A percentile compares a stretch with the other conserved stretches of the same genome.
These are phyloP conservation scores for Drosophila triauraria DNA, from an alignment of 1,140 invertebrate species.

Conservation along the genomic window DNA sequence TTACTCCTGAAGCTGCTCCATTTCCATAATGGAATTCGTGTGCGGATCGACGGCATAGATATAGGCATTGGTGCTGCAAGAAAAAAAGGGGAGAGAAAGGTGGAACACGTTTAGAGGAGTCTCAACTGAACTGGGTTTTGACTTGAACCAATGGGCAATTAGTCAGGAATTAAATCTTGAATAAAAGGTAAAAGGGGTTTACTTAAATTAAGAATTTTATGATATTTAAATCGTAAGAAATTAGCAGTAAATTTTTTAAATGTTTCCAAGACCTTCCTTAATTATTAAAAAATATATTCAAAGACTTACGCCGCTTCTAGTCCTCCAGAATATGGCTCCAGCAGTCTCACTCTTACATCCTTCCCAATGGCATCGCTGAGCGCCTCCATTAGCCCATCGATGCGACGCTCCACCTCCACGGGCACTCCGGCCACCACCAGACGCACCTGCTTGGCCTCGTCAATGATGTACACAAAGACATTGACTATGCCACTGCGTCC, in stretches of 20 bases:
- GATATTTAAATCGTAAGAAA: not conserved
- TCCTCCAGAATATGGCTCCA: slow-evolving; percentile 90
- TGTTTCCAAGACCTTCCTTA: not conserved
- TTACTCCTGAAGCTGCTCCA: slow-evolving; percentile 91
- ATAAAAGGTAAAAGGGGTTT: no score
- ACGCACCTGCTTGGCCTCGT: slow-evolving; percentile 92
- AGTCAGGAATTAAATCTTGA: not conserved
- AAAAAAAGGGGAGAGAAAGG: slow-evolving; percentile 6
- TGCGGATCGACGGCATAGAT: slow-evolving; percentile 93
- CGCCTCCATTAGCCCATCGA: slow-evolving; percentile 89
- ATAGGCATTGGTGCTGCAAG: slow-evolving; percentile 91
- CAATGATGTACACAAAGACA: slow-evolving; percentile 93
- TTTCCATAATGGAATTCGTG: slow-evolving; percentile 92
- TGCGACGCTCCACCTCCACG: slow-evolving; percentile 89
- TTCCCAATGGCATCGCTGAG: slow-evolving; percentile 90
- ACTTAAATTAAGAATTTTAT: not conserved
- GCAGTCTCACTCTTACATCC: slow-evolving; percentile 91
- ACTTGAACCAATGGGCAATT: slow-evolving; percentile 16
- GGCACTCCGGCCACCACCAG: slow-evolving; percentile 91
- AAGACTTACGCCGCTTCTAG: slow-evolving; percentile 88
- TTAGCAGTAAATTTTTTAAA: no score
- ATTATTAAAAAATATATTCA: not conserved
- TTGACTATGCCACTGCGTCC: slow-evolving; percentile 93
- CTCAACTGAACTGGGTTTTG: slow-evolving; percentile 2
- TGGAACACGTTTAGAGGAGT: slow-evolving; percentile 22